Base-by-base conservation (phyloP, 2,797 vertebrate species). In the Psittacula echo region DNA sequence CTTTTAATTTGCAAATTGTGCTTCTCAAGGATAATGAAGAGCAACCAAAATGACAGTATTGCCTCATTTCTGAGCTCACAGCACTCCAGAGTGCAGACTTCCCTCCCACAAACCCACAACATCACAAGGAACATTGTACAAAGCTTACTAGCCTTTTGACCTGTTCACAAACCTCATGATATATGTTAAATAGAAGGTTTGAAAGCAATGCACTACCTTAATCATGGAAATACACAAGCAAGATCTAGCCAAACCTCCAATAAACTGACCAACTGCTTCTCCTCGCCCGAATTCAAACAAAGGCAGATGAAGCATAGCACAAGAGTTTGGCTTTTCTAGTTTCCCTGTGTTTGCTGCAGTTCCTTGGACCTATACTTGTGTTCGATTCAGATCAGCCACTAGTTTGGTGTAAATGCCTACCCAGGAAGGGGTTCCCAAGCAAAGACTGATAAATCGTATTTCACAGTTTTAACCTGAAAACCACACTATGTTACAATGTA, bases 41-140 rank as follows among this genome's bases (percentile, higher is more conserved):
- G 13, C 11, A 71, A 54, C 19, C 22, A 77, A 64, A 71, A 21
- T 3, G 7, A 79, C 54, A 58, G n/a, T 32, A 62, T 3, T 66
- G 64, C 2, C 11, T 10, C 41, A 32, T 23, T 73, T 61, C 42
- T 51, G 26, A 73, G 47, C 23, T 7, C 24, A 72, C 22, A 47
- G 62, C 37, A 39, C 47, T 51, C 8, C 27, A 60, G 61, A 85
- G 62, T 0, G 12, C 29, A 80, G 12, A 11, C 12, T 53, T 74
- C 10, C 18, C n/a, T 78, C 13, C 39, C 48, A 71, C 37, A 61
- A 58, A 47, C 6, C 17, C 13, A 11, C 37, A 30, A 24, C 20
- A 5, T 4, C 22, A 71, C 21, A 41, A 2, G 5, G 8, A 85
- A 34, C 53, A 30, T 0, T 0, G 32, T 23, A 64, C 8, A 29